Conservation (phyloP, 2,797 vertebrate species). For the Adelosebastes latens region DNA sequence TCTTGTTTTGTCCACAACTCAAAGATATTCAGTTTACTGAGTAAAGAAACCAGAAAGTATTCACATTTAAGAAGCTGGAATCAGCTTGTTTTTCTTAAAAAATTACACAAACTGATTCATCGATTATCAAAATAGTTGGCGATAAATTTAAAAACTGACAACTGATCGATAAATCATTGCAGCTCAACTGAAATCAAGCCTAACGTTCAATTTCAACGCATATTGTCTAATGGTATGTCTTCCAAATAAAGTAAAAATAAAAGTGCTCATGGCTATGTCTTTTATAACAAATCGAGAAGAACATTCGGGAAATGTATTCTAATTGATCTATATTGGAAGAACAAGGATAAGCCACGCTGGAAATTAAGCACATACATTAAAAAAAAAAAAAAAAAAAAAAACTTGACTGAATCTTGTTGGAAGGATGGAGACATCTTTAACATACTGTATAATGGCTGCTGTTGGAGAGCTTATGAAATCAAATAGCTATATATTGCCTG, state of each 20-base stretch:
- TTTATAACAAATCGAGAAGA: background rate
- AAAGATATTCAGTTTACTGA: too few species aligned
- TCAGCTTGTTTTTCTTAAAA: too few species aligned
- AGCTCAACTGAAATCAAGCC: too few species aligned
- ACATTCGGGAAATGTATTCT: background rate
- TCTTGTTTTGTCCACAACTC: too few species aligned
- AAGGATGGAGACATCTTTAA: constrained; percentile 33
- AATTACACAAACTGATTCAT: too few species aligned
- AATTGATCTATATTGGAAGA: background rate
- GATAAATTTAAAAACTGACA: too few species aligned
- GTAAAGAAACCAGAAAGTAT: too few species aligned
- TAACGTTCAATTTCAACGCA: background rate
- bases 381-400: background rate
- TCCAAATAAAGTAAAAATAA: background rate
- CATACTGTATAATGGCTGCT: constrained; percentile 7
- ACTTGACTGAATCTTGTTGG: background rate
- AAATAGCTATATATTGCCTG: constrained; percentile 62
- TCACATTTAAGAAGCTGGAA: too few species aligned
- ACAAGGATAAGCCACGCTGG: background rate
- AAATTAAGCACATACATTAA: background rate
- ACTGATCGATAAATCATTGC: too few species aligned
- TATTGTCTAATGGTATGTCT: background rate
- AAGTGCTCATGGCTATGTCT: background rate
- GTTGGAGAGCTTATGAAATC: constrained; percentile 55
- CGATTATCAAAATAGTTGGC: too few species aligned